Conservation (phyloP, 2,797 vertebrate species). For the Cyprinella venusta region DNA sequence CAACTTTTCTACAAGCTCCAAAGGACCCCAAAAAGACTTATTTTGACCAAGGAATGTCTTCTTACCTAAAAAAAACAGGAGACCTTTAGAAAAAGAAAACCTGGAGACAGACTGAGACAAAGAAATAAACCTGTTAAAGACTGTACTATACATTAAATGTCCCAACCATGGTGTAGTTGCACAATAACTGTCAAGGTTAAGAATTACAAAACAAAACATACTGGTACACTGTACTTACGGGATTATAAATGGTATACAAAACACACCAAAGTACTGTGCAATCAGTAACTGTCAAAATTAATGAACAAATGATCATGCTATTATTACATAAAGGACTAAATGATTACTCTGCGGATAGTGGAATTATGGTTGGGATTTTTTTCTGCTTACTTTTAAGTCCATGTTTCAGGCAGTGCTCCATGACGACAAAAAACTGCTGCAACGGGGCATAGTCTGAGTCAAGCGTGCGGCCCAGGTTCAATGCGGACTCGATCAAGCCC, state of each 20-base stretch:
- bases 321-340: background rate
- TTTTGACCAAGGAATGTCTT: slow-evolving; percentile 99
- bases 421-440: slow-evolving; percentile 98
- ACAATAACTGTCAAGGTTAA: background rate
- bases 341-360: background rate
- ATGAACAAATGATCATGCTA: background rate
- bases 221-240: background rate
- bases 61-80: slow-evolving; percentile 79
- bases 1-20: slow-evolving; percentile 98
- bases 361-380: background rate
- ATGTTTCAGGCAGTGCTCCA: slow-evolving; percentile 98
- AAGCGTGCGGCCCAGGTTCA: slow-evolving; percentile 93
- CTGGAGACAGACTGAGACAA: background rate
- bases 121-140: background rate
- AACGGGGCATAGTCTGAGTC: slow-evolving; percentile 97
- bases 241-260: background rate
- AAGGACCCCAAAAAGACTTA: slow-evolving; percentile 97
- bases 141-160: background rate
- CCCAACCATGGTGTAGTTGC: background rate
- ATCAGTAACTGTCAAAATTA: background rate
- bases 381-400: slow-evolving; percentile 88
- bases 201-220: background rate
- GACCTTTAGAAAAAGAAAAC: background rate
- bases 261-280: background rate
- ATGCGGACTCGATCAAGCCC: slow-evolving; percentile 94